Evolutionary conservation across 2,888 invertebrate genomes (phyloP), one percentile per base, ranked within the genome.

Genomic region (Mesorhabditis spiculigera): DNA sequence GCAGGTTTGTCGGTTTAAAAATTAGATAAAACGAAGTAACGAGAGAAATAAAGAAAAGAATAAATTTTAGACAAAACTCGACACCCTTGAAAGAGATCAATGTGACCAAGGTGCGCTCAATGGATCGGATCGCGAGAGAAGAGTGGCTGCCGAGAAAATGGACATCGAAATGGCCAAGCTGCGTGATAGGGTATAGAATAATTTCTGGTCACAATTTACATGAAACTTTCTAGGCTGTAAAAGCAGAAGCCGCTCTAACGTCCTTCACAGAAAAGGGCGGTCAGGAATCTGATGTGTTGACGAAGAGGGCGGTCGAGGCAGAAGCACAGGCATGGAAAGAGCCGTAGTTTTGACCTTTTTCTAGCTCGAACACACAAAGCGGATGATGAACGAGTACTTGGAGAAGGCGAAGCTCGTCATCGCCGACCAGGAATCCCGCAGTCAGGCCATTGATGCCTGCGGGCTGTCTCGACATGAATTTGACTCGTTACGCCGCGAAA

Each of bases 11-110:
- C 28, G 58, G 3, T 50, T n/a, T 50, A 50, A 50, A 13, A 50
- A 10, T n/a, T n/a, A n/a, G n/a, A n/a, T n/a, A n/a, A n/a, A n/a
- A n/a, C n/a, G n/a, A n/a, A n/a, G n/a, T n/a, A n/a, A n/a, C n/a
- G n/a, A n/a, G n/a, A n/a, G n/a, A n/a, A n/a, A n/a, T n/a, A n/a
- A 13, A 50, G 8, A n/a, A 50, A 50, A 50, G 3, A 50, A 50
- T 2, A 50, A n/a, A n/a, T n/a, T 50, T 50, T n/a, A 50, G 58
- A 50, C 58, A n/a, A 50, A 50, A 50, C 8, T 13, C 58, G 58
- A 50, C 58, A n/a, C 58, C n/a, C 58, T 50, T n/a, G 58, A 50
- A 50, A 50, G n/a, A n/a, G n/a, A 50, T 50, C 58, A 50, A 50
- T 13, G 10, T 50, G 58, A 50, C n/a, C 58, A 50, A n/a, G n/a